Evolutionary conservation across 2,888 invertebrate genomes (phyloP).

Genomic region (Tetropium fuscum): DNA sequence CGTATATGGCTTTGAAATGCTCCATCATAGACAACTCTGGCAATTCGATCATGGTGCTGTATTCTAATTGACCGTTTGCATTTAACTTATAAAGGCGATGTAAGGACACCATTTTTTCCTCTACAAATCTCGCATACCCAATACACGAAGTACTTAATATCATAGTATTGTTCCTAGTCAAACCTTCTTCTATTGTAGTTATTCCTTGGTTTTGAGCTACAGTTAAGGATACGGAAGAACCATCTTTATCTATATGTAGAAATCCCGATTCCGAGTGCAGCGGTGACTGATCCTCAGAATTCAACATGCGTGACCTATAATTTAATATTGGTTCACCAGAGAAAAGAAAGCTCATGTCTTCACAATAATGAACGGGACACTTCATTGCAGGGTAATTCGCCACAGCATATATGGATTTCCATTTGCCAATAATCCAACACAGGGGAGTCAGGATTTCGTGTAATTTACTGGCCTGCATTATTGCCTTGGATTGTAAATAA

Average conservation of each 20-base stretch:
- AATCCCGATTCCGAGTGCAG: slow-evolving; percentile 76
- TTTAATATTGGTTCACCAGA: slow-evolving; percentile 74
- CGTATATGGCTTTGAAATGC: not conserved
- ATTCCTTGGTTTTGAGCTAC: slow-evolving; percentile 75
- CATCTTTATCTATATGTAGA: slow-evolving; percentile 67
- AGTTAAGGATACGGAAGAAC: slow-evolving; percentile 70
- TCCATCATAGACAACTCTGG: slow-evolving; percentile 15
- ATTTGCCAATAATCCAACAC: slow-evolving; percentile 30
- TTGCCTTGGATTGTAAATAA: too few species aligned
- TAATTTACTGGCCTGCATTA: slow-evolving; percentile 20
- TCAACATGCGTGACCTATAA: slow-evolving; percentile 68
- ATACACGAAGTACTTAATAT: slow-evolving; percentile 67
- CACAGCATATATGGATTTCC: slow-evolving; percentile 56
- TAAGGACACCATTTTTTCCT: slow-evolving; percentile 59
- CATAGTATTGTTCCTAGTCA: slow-evolving; percentile 56
- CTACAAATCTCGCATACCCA: slow-evolving; percentile 68
- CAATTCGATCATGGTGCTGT: slow-evolving; percentile 34
- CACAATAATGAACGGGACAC: slow-evolving; percentile 69
- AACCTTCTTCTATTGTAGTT: slow-evolving; percentile 72
- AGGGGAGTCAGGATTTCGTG: slow-evolving; percentile 31
- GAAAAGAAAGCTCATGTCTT: slow-evolving; percentile 70
- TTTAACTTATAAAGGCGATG: slow-evolving; percentile 37
- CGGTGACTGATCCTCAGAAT: slow-evolving; percentile 68
- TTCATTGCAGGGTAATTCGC: slow-evolving; percentile 72
- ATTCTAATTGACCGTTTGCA: slow-evolving; percentile 38